A percentile compares a stretch with the other conserved stretches of the same genome.
Evolutionary conservation across 2,113 vertebrate genomes (phyloP).

Genomic region (Colius striatus): DNA sequence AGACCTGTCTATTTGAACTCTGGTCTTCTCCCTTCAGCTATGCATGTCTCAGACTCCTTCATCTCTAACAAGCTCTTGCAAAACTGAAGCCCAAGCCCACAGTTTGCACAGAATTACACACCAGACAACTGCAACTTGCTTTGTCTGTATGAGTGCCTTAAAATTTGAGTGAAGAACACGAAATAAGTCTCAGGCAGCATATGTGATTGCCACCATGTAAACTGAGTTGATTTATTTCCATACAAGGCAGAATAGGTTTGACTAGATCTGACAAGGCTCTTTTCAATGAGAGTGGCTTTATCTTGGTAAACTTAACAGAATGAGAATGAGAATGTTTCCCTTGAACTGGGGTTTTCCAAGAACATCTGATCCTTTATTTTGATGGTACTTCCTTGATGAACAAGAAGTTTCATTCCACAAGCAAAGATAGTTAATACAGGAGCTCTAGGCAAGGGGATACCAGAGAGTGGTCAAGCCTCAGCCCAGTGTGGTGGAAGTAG

Average conservation of each 20-base stretch:
- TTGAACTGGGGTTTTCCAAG: not conserved
- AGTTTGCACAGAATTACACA: not conserved
- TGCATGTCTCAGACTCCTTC: not conserved
- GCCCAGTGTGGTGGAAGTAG: not conserved
- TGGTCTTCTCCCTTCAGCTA: not conserved
- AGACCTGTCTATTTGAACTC: not conserved
- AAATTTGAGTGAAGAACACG: not conserved
- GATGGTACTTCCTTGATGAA: not conserved
- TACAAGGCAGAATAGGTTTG: not conserved
- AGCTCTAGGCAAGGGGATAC: not conserved
- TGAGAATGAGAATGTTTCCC: not conserved
- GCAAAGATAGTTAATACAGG: not conserved
- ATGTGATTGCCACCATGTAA: slow-evolving; percentile 4
- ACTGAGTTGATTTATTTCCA: not conserved
- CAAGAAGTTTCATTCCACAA: not conserved
- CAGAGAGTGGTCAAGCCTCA: not conserved
- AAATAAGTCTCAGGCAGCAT: not conserved
- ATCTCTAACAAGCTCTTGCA: not conserved
- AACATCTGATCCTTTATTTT: not conserved
- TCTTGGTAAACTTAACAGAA: not conserved
- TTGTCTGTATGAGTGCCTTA: not conserved
- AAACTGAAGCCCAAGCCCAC: not conserved
- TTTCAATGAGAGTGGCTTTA: not conserved
- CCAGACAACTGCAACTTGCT: not conserved
- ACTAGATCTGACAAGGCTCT: not conserved